Percentiles rank a stretch among this genome's conserved stretches.
phyloP scores from a whole-genome alignment of 2,888 invertebrate genomes.

The Rhagonycha lutea region DNA sequence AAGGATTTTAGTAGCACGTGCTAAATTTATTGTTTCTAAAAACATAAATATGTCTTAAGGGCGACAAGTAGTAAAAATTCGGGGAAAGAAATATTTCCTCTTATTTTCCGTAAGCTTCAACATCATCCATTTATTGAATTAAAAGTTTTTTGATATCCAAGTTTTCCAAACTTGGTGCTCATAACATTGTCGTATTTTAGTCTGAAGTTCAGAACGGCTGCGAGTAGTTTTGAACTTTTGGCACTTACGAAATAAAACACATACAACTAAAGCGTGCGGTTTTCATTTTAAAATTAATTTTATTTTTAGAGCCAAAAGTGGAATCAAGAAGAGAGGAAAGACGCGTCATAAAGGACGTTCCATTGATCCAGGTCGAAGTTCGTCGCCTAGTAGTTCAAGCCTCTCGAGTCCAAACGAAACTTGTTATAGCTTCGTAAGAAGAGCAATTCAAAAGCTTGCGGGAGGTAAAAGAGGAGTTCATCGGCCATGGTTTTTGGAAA shows the following conservation, averaged over 20 bases:
- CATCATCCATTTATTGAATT: neutral
- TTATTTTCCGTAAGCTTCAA: neutral
- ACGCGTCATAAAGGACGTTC: slow-evolving; percentile 64
- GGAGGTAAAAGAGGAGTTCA: slow-evolving; percentile 66
- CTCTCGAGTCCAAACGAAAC: slow-evolving; percentile 91
- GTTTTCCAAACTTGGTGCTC: neutral
- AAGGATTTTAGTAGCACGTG: neutral
- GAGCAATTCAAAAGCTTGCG: slow-evolving; percentile 83
- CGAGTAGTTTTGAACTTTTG: neutral
- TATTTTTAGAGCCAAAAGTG: slow-evolving; percentile 49
- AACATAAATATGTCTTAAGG: neutral
- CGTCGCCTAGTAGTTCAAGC: slow-evolving; percentile 80
- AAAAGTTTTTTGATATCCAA: neutral
- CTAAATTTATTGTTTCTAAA: neutral
- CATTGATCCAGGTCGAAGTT: slow-evolving; percentile 66
- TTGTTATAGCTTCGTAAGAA: slow-evolving; percentile 89
- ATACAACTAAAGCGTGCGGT: neutral
- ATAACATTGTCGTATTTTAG: neutral
- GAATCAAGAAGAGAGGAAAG: slow-evolving; percentile 57
- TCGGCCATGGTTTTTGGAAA: slow-evolving; percentile 79
- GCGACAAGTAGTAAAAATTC: neutral
- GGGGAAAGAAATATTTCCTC: neutral
- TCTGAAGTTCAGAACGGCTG: neutral
- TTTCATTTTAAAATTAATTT: slow-evolving; percentile 11
- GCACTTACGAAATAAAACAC: neutral